These are phyloP conservation scores for Apis florea DNA, from an alignment of 1,140 invertebrate genomes.

Conservation along the genomic window DNA sequence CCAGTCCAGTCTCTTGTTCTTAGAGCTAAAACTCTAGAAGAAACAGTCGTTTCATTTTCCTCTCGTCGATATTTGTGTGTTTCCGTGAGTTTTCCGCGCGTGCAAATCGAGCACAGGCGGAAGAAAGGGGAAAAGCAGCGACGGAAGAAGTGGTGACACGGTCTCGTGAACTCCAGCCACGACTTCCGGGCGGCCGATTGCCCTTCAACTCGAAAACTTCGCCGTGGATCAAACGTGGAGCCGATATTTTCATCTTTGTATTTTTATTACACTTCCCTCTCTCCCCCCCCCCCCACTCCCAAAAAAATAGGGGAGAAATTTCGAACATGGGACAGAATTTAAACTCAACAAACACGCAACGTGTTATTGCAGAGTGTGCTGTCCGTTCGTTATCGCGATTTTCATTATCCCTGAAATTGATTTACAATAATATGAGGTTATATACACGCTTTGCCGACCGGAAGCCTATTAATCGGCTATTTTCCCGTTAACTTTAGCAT, in stretches of 20 bases:
- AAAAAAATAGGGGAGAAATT: too few relatives aligned
- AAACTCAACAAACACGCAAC: background rate
- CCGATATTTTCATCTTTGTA: background rate
- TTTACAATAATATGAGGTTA: background rate
- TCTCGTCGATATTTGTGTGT: background rate
- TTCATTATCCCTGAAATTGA: background rate
- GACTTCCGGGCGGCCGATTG: constrained; percentile 50
- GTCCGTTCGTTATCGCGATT: background rate
- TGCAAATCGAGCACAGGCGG: background rate
- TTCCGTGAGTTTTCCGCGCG: background rate
- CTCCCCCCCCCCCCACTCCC: too few relatives aligned
- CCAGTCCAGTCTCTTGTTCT: too few relatives aligned
- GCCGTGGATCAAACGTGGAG: constrained; percentile 38
- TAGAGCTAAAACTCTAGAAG: too few relatives aligned
- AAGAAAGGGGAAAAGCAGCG: background rate
- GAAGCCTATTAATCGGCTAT: background rate
- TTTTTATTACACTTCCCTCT: too few relatives aligned
- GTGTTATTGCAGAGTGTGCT: background rate
- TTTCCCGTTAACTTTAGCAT: background rate
- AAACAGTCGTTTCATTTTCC: too few relatives aligned
- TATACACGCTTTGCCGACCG: background rate
- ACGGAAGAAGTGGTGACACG: background rate
- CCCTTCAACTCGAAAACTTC: constrained; percentile 19
- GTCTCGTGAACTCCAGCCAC: constrained; percentile 47
- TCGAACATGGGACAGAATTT: background rate